Conservation (phyloP, 2,888 invertebrate species). For the Apoderus coryli region DNA sequence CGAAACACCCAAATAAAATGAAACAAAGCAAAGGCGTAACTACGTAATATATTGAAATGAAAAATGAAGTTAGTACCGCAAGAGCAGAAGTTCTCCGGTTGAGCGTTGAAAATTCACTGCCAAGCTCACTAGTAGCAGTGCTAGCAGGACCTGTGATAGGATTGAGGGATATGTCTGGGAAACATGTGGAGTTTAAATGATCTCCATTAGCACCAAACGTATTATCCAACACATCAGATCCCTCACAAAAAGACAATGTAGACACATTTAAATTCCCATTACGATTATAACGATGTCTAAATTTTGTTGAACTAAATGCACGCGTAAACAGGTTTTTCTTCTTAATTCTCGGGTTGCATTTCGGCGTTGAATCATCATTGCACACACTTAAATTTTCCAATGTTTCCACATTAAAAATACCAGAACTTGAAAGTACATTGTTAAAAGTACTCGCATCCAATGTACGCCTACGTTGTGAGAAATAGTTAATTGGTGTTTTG, state of each 20-base stretch:
- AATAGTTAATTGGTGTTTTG: slow-evolving; percentile 29
- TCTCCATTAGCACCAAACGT: slow-evolving; percentile 18
- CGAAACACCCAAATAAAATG: no score
- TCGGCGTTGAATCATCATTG: slow-evolving; percentile 16
- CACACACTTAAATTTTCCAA: slow-evolving; percentile 25
- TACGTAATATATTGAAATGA: no score
- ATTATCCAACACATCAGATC: slow-evolving; percentile 18
- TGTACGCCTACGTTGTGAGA: slow-evolving; percentile 29
- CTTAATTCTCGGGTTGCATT: slow-evolving; percentile 19
- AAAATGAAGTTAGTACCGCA: slow-evolving; percentile 34
- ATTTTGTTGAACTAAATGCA: slow-evolving; percentile 30
- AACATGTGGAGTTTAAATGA: slow-evolving; percentile 28
- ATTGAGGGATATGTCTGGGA: slow-evolving; percentile 29
- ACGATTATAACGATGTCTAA: slow-evolving; percentile 22
- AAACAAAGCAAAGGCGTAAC: no score
- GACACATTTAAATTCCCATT: slow-evolving; percentile 23
- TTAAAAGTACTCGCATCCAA: slow-evolving; percentile 25
- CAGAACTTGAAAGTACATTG: slow-evolving; percentile 28
- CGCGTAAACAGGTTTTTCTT: slow-evolving; percentile 29
- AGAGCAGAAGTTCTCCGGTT: slow-evolving; percentile 26
- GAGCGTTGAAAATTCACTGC: slow-evolving; percentile 18
- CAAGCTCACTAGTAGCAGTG: slow-evolving; percentile 13
- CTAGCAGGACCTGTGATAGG: slow-evolving; percentile 19
- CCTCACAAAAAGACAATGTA: slow-evolving; percentile 23
- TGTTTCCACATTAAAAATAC: slow-evolving; percentile 28